Base-by-base conservation (phyloP, 2,797 vertebrate genomes). In the Buphagus erythrorhynchus region DNA sequence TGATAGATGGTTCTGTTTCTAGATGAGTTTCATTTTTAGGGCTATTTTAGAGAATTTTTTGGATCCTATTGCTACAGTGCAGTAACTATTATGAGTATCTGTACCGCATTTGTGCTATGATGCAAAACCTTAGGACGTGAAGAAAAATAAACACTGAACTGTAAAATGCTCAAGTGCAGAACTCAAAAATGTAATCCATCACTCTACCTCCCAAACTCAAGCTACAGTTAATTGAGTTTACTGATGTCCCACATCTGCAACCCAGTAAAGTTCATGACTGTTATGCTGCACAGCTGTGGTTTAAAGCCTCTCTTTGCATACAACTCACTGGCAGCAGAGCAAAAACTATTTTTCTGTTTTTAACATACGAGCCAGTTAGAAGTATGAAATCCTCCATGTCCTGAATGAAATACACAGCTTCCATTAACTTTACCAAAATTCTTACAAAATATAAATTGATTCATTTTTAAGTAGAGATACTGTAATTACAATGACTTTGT, bases 241-340 rank as follows among this genome's bases (percentile, higher is more conserved):
- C 62, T 86, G 61, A 96, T 49, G 85, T 92, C 74, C 95, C 96
- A 97, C 96, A 98, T 97, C 93, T 98, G 97, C 90, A 96, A 90
- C 35, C 68, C 96, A 97, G 95, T 95, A 79, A 97, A 97, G 91
- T 97, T 97, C 96, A 95, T 79, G 94, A 97, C 46, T 89, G 66
- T 88, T 96, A 73, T 5, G 1, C 62, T 43, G 79, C 80, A 89
- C 96, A 97, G 97, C 97, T 97, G 97, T 93, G 81, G 35, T 92
- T 97, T 96, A 96, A 95, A 96, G 78, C 61, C 16, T 93, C 20
- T 93, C 86, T 96, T 92, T 40, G n/a, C 84, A 95, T 61, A 95
- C 62, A 97, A 90, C 71, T 91, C 40, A 63, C 49, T 95, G 95
- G 93, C 95, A 97, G 87, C 75, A 93, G 86, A 92, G 94, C 90